These are phyloP conservation scores for Rhabditoides inermis DNA, from an alignment of 2,888 invertebrate species.

Conservation along the genomic window DNA sequence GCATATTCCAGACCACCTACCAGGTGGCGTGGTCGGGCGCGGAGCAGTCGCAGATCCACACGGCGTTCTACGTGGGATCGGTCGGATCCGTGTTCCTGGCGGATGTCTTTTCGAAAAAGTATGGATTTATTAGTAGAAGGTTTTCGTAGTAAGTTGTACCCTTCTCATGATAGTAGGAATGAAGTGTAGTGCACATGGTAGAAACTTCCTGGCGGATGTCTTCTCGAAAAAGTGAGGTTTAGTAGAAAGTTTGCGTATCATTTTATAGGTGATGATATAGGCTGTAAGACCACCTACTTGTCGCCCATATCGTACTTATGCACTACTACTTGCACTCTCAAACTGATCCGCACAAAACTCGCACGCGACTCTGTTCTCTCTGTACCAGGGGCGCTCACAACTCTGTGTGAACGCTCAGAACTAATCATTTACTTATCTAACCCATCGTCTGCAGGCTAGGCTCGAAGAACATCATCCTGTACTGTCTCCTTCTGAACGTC, in stretches of 20 bases:
- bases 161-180: neutral
- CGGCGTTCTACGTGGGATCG: slow-evolving; percentile 41
- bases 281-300: too few species aligned
- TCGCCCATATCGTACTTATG: too few species aligned
- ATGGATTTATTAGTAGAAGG: slow-evolving; percentile 2
- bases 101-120: slow-evolving; percentile 24
- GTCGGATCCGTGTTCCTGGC: slow-evolving; percentile 39
- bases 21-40: slow-evolving; percentile 36
- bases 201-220: too few species aligned
- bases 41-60: slow-evolving; percentile 39
- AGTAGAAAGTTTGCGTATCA: too few species aligned
- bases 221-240: too few species aligned
- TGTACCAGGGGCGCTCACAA: too few species aligned
- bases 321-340: too few species aligned
- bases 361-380: too few species aligned
- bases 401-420: too few species aligned
- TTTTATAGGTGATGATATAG: too few species aligned
- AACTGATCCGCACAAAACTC: too few species aligned
- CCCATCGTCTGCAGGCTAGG: slow-evolving; percentile 23
- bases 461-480: slow-evolving; percentile 31
- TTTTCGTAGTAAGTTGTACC: slow-evolving; percentile 1
- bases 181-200: neutral
- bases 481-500: slow-evolving; percentile 26
- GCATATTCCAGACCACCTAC: slow-evolving; percentile 13
- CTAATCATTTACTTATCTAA: too few species aligned